Base-by-base conservation (phyloP, 2,113 vertebrate genomes). In the Condylura cristata region DNA sequence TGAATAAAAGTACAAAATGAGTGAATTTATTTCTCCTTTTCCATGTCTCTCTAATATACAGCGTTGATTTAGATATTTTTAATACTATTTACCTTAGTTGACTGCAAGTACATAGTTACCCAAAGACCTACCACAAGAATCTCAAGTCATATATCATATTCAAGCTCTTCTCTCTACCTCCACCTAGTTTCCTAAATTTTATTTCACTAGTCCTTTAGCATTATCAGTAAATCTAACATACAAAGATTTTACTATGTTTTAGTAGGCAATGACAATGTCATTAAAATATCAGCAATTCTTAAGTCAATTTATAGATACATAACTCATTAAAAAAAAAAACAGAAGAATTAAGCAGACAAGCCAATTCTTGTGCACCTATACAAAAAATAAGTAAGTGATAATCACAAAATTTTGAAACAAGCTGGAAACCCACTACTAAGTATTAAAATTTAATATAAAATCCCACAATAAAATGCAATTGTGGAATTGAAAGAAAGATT, bases 361-460 rank as follows among this genome's bases (percentile, higher is more conserved):
- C 24, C 56, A 22, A 86, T 81, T 81, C 60, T 81, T 48, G 11
- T 74, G 48, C 70, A 92, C 14, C 30, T 41, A 22, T 56, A 26
- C 44, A 70, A 90, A 93, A 93, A 85, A 89, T 70, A 89, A 86
- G 74, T 44, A 92, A 70, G 76, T 60, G 34, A 72, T 65, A 28
- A 75, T 61, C 22, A 70, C 56, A 60, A 92, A 65, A 86, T 70
- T 70, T 12, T 74, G 44, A 80, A 81, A 89, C 20, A 89, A 74
- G 39, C 28, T 76, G 28, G 37, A 68, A 80, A 92, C 85, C 3
- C 51, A 34, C 5, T 41, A 68, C 8, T 65, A 58, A 8, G n/a
- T 86, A 86, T 92, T 86, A 92, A 94, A 90, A 76, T 68, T 70
- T 86, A 96, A 92, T 56, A 76, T 65, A 61, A 92, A 92, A 3